phyloP scores from a whole-genome alignment of 2,113 vertebrate genomes.

The Passer montanus region DNA sequence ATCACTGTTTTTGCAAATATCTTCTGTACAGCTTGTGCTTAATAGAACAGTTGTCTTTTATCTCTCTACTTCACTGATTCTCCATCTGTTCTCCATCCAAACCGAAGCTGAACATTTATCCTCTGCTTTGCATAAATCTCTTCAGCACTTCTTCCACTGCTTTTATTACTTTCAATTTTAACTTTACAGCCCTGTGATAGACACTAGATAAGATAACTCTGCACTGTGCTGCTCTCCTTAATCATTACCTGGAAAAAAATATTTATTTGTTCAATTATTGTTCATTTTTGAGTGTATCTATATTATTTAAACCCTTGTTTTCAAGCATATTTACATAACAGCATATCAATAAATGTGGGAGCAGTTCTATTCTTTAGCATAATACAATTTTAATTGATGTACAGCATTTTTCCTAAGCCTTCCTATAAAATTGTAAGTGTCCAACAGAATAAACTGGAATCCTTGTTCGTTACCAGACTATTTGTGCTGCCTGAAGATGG shows the following conservation, averaged over 20 bases:
- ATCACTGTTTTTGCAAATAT: slow-evolving; percentile 3
- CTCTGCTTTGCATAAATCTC: slow-evolving; percentile 38
- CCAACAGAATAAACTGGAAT: neutral
- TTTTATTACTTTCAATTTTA: slow-evolving; percentile 20
- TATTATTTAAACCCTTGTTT: neutral
- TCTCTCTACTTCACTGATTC: slow-evolving; percentile 24
- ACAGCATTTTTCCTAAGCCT: neutral
- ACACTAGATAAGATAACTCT: neutral
- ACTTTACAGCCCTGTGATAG: neutral
- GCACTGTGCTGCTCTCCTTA: neutral
- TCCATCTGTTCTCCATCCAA: slow-evolving; percentile 56
- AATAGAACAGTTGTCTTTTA: neutral
- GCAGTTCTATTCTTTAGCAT: neutral
- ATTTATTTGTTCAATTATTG: neutral
- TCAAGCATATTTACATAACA: neutral
- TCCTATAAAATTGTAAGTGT: neutral
- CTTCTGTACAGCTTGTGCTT: slow-evolving; percentile 58
- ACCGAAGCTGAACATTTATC: slow-evolving; percentile 40
- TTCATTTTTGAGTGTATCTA: neutral
- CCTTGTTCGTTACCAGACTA: neutral
- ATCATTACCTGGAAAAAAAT: neutral
- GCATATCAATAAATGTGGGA: neutral
- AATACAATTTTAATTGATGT: neutral
- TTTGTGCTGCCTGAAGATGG: neutral
- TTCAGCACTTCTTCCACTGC: neutral